Evolutionary conservation across 2,888 invertebrate genomes (phyloP).

Genomic region (Meganola albula): DNA sequence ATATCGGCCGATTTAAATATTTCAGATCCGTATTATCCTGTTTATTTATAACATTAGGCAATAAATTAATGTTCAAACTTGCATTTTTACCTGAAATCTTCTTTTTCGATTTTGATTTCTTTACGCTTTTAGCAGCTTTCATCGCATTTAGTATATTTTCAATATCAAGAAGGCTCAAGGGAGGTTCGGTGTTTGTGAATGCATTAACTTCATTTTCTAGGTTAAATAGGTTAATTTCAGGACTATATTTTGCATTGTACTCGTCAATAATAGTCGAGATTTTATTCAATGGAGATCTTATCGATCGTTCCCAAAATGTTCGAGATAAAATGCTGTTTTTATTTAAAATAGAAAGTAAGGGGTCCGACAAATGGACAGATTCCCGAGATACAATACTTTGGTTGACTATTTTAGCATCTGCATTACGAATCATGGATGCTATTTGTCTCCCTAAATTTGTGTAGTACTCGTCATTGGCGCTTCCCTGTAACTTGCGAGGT

Average conservation of each 20-base stretch:
- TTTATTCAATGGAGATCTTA: constrained; percentile 48
- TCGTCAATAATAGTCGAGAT: background rate
- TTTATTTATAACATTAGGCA: constrained; percentile 24
- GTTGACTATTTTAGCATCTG: constrained; percentile 38
- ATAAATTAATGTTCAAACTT: constrained; percentile 47
- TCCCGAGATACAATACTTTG: constrained; percentile 33
- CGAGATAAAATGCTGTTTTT: constrained; percentile 42
- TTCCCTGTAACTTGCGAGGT: constrained; percentile 14
- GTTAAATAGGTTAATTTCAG: constrained; percentile 46
- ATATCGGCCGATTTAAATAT: constrained; percentile 3
- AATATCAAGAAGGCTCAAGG: constrained; percentile 49
- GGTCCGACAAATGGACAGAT: constrained; percentile 1
- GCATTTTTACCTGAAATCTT: constrained; percentile 15
- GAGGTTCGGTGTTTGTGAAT: constrained; percentile 37
- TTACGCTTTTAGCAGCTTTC: constrained; percentile 26
- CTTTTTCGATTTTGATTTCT: constrained; percentile 10
- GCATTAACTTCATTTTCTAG: constrained; percentile 57
- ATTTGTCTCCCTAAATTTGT: constrained; percentile 60
- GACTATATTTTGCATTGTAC: constrained; percentile 31
- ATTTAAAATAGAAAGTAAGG: constrained; percentile 32
- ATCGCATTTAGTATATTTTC: constrained; percentile 56
- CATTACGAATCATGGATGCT: constrained; percentile 53
- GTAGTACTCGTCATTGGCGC: constrained; percentile 45
- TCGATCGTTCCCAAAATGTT: constrained; percentile 62
- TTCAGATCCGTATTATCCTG: constrained; percentile 5